Percentiles rank a stretch among this genome's conserved stretches.
These are phyloP conservation scores for Parapsyche elsis DNA, from an alignment of 1,140 invertebrate genomes.

Conservation along the genomic window DNA sequence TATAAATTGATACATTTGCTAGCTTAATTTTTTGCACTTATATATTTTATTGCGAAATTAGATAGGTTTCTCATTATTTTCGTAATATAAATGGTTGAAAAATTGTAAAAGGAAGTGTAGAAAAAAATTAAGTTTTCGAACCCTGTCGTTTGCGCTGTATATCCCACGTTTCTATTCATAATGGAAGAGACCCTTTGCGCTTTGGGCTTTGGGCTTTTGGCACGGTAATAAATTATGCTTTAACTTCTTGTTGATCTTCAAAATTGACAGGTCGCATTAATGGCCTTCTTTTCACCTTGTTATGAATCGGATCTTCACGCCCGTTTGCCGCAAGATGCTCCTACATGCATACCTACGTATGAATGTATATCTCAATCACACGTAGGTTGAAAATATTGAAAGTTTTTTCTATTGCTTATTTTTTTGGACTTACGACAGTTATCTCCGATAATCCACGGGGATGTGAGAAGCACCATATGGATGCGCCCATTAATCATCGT, in stretches of 20 bases:
- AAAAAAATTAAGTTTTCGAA: neutral
- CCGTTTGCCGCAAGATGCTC: neutral
- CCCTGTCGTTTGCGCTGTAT: neutral
- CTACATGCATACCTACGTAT: neutral
- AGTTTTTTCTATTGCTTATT: too few relatives aligned
- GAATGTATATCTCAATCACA: neutral
- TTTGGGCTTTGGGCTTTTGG: neutral
- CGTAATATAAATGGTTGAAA: too few relatives aligned
- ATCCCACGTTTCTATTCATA: neutral
- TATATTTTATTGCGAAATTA: too few relatives aligned
- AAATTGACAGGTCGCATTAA: constrained; percentile 31
- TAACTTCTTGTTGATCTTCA: constrained; percentile 38
- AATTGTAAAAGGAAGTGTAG: too few relatives aligned
- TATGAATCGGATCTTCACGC: constrained; percentile 3
- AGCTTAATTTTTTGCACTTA: too few relatives aligned
- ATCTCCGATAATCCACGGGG: neutral
- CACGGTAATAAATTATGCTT: constrained; percentile 35
- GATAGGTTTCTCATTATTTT: too few relatives aligned
- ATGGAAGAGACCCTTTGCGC: neutral
- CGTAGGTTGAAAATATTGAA: neutral
- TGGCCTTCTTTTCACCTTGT: constrained; percentile 8
- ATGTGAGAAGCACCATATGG: neutral
- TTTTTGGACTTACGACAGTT: neutral
- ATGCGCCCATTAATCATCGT: constrained; percentile 10
- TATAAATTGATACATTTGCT: too few relatives aligned